These are phyloP conservation scores for Kryptolebias marmoratus DNA, from an alignment of 2,113 vertebrate genomes.

Conservation along the genomic window DNA sequence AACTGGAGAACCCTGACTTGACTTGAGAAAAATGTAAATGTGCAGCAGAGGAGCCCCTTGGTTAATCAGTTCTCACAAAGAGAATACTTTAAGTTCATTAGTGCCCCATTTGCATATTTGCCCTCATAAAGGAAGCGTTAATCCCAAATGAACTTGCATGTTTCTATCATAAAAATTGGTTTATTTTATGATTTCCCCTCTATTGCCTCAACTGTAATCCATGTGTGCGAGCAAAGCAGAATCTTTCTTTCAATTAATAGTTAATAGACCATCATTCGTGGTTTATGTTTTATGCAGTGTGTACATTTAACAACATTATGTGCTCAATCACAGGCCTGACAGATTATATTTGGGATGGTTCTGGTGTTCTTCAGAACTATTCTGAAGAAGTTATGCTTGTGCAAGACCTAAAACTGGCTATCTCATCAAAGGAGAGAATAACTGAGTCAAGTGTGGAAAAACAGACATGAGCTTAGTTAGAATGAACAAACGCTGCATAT, in stretches of 20 bases:
- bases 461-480: slow-evolving; percentile 1
- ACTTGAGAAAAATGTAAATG: slow-evolving; percentile 81
- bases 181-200: slow-evolving; percentile 53
- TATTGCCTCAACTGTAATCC: slow-evolving; percentile 31
- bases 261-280: slow-evolving; percentile 17
- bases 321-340: not conserved
- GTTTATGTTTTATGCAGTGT: slow-evolving; percentile 21
- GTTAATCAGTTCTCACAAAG: slow-evolving; percentile 82
- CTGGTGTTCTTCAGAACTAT: not conserved
- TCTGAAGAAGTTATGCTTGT: not conserved
- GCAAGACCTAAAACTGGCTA: not conserved
- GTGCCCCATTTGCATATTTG: slow-evolving; percentile 74
- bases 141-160: slow-evolving; percentile 75
- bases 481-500: slow-evolving; percentile 34
- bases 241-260: slow-evolving; percentile 26
- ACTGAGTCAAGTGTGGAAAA: not conserved
- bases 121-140: slow-evolving; percentile 72
- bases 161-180: slow-evolving; percentile 65
- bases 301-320: not conserved
- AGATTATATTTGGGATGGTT: not conserved
- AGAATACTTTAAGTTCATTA: slow-evolving; percentile 82
- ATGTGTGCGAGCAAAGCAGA: slow-evolving; percentile 40
- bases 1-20: slow-evolving; percentile 77
- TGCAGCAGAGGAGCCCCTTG: slow-evolving; percentile 75
- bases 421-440: not conserved